Evolutionary conservation across 2,888 invertebrate species (phyloP).

Genomic region (Polydrusus tereticollis): DNA sequence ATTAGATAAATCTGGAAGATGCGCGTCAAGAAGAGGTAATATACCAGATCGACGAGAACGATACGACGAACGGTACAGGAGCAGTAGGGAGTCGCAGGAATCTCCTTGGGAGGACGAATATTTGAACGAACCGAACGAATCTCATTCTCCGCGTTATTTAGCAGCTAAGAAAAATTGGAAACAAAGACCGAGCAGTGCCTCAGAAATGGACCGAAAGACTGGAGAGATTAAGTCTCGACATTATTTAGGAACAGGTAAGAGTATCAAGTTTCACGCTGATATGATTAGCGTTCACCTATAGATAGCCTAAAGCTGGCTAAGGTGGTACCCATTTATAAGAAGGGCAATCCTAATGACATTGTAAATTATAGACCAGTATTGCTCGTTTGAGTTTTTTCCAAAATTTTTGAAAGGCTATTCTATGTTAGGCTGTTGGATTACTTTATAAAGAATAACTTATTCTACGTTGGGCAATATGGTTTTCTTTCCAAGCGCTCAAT

Average conservation of each 20-base stretch:
- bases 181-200: constrained; percentile 72
- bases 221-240: constrained; percentile 64
- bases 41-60: constrained; percentile 57
- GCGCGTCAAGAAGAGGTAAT: constrained; percentile 58
- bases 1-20: constrained; percentile 60
- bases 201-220: constrained; percentile 70
- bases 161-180: constrained; percentile 67
- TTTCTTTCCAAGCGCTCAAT: too few species aligned
- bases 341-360: too few species aligned
- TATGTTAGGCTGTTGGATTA: too few species aligned
- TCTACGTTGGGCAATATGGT: too few species aligned
- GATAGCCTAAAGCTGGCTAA: too few species aligned
- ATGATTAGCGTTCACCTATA: too few species aligned
- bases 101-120: constrained; percentile 75
- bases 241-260: constrained; percentile 56
- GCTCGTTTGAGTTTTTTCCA: too few species aligned
- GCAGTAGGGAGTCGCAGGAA: constrained; percentile 66
- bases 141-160: constrained; percentile 62
- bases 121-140: constrained; percentile 63
- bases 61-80: constrained; percentile 66
- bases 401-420: too few species aligned
- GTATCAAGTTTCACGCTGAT: too few species aligned
- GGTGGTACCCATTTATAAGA: too few species aligned
- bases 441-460: too few species aligned
- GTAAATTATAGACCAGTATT: too few species aligned